Base-by-base conservation (phyloP, 2,888 invertebrate species). In the Pediacus dermestoides region DNA sequence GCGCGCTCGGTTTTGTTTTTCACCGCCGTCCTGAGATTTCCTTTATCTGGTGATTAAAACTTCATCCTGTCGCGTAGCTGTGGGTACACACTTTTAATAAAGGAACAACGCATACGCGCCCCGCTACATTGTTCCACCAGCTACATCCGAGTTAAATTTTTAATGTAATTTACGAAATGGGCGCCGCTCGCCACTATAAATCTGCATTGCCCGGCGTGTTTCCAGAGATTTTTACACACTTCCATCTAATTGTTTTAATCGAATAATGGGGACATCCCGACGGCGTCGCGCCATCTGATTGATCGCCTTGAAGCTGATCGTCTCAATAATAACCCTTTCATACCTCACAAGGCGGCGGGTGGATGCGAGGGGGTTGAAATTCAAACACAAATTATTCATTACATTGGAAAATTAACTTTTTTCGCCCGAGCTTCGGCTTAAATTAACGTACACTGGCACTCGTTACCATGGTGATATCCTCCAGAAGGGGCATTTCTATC, bases 11-110 rank as follows among this genome's bases (percentile, higher is more conserved):
- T 61, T 64, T 63, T 63, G 61, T 66, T 64, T 65, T 64, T 61
- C 64, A 61, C 61, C 60, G 63, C 56, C 63, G 63, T 63, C 63
- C 65, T 61, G 66, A 68, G 67, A 67, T 68, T 66, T 66, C 64
- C 66, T 66, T 67, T 66, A 67, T 67, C 66, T 67, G 61, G 65
- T 68, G 70, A 70, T 70, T 70, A 70, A 70, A 70, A 68, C 68
- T 68, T 70, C 67, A 66, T 68, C 66, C 66, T 68, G 67, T 67
- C 68, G 66, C 61, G 58, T 60, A 58, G 60, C 61, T 60, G 63
- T 52, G 61, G 61, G 60, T 57, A 60, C 62, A 60, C 61, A 65
- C 62, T 65, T 64, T 66, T 65, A 65, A 65, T 65, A 65, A 63
- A 64, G 57, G 58, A 63, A 60, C 60, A 23, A 10, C 23, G 8